Conservation (phyloP, 2,113 vertebrate species). For the Myodes glareolus region DNA sequence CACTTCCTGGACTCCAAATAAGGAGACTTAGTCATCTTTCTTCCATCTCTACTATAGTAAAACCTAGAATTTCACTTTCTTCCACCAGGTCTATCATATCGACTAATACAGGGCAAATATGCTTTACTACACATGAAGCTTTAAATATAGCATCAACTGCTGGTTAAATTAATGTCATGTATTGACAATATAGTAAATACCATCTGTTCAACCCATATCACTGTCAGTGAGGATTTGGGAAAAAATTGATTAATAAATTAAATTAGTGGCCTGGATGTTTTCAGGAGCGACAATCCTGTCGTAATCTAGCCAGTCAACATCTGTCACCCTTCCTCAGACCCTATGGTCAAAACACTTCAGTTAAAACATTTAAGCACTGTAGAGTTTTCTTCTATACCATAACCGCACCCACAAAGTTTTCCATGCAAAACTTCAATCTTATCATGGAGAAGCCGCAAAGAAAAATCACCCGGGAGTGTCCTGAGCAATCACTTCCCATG, state of each 20-base stretch:
- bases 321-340: neutral
- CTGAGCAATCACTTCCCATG: neutral
- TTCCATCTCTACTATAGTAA: constrained; percentile 29
- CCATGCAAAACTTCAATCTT: constrained; percentile 13
- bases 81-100: neutral
- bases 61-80: constrained; percentile 59
- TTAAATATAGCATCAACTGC: constrained; percentile 22
- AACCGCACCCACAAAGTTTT: neutral
- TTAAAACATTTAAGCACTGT: constrained; percentile 16
- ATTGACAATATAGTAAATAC: constrained; percentile 31
- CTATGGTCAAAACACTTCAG: neutral
- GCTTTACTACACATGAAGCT: constrained; percentile 54
- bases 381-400: constrained; percentile 2
- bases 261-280: neutral
- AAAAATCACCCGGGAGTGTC: neutral
- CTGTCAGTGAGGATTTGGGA: neutral
- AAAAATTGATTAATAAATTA: neutral
- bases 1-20: constrained; percentile 77
- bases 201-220: neutral
- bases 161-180: neutral
- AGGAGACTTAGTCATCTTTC: constrained; percentile 66
- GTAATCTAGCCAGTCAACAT: neutral
- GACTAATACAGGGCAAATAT: neutral
- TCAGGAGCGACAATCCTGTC: neutral
- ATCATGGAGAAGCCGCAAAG: neutral